Percentiles rank a stretch among this genome's conserved stretches.
phyloP scores from a whole-genome alignment of 2,888 invertebrate genomes.

The Drosophila anceps region DNA sequence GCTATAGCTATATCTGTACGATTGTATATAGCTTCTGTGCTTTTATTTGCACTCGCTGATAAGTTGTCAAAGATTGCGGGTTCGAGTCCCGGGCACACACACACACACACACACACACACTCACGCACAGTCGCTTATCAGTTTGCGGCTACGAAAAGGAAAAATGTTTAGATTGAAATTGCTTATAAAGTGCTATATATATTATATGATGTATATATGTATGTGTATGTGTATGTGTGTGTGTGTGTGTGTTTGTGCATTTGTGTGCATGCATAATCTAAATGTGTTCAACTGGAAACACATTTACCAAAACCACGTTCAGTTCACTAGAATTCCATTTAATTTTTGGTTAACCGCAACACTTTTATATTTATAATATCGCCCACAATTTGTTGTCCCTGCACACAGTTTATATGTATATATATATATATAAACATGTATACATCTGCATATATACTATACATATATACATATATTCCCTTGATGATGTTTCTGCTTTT shows the following conservation, averaged over 20 bases:
- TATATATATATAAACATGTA: background rate
- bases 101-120: background rate
- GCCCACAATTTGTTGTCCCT: slow-evolving; percentile 7
- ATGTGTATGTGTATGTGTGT: background rate
- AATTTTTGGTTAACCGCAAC: slow-evolving; percentile 44
- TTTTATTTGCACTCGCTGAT: slow-evolving; percentile 44
- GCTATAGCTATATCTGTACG: background rate
- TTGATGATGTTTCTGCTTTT: background rate
- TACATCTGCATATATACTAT: background rate
- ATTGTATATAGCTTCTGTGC: slow-evolving; percentile 29
- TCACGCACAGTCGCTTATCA: slow-evolving; percentile 54
- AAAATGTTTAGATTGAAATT: slow-evolving; percentile 32
- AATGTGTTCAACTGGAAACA: background rate
- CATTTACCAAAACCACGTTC: slow-evolving; percentile 15
- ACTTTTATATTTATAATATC: slow-evolving; percentile 1
- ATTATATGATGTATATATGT: too few species aligned
- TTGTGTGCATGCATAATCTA: background rate
- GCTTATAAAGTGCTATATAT: slow-evolving; percentile 1
- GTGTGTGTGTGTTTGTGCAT: background rate
- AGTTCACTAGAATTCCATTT: slow-evolving; percentile 35
- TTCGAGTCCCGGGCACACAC: slow-evolving; percentile 4
- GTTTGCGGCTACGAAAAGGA: slow-evolving; percentile 28
- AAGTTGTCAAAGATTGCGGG: slow-evolving; percentile 51
- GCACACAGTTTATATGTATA: background rate
- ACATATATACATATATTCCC: slow-evolving; percentile 10